Percentiles rank a stretch among this genome's conserved stretches.
Conservation (phyloP, 2,113 vertebrate genomes). For the Lota lota region DNA sequence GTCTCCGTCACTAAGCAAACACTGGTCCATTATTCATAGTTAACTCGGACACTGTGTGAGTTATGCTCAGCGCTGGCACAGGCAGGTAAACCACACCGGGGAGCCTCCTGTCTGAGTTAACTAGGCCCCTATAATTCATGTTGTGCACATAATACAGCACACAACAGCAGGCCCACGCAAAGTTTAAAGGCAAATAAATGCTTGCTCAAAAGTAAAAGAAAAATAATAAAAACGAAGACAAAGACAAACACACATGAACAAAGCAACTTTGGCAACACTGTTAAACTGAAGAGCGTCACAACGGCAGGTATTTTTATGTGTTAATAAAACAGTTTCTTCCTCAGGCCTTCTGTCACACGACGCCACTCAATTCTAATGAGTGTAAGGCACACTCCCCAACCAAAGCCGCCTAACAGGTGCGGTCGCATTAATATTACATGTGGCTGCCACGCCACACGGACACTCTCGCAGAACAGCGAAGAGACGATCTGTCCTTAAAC, state of each 20-base stretch:
- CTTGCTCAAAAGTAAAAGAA: not conserved
- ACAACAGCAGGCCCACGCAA: not conserved
- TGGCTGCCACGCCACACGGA: not conserved
- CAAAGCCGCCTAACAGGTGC: not conserved
- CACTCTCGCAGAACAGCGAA: not conserved
- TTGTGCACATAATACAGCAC: not conserved
- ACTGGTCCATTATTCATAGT: conserved; percentile 29
- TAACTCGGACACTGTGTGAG: not conserved
- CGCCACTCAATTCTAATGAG: too few relatives aligned
- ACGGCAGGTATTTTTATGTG: too few relatives aligned
- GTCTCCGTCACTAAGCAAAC: not conserved
- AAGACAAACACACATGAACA: not conserved
- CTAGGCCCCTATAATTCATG: not conserved
- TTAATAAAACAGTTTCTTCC: too few relatives aligned
- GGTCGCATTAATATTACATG: not conserved
- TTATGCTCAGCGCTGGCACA: not conserved
- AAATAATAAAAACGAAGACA: not conserved
- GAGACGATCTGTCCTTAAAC: too few relatives aligned
- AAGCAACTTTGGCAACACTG: too few relatives aligned
- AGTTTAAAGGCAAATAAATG: not conserved
- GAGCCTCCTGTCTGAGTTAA: too few relatives aligned
- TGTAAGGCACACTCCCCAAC: too few relatives aligned
- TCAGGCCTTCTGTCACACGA: too few relatives aligned
- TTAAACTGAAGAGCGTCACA: too few relatives aligned
- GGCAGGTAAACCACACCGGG: not conserved